Conservation (phyloP, 53 echinoderm and acorn worm species). For the Holothuria scabra region DNA sequence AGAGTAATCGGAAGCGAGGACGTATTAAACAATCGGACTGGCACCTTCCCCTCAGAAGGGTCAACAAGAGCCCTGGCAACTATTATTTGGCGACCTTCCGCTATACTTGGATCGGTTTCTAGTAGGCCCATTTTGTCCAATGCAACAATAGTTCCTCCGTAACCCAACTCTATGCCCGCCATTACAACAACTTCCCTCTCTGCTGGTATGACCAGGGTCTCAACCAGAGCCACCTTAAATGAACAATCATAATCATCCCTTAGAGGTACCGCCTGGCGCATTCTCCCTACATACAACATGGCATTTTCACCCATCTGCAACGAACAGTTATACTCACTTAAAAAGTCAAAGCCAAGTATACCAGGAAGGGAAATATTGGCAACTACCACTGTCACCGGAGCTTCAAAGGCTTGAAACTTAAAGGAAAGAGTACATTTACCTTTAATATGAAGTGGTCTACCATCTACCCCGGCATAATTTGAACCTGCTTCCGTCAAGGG, state of each 20-base stretch:
- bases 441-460: too few relatives aligned
- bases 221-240: background rate
- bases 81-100: too few relatives aligned
- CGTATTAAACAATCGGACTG: background rate
- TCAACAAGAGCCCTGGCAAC: too few relatives aligned
- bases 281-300: background rate
- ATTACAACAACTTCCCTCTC: background rate
- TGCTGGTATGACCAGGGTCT: background rate
- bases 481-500: too few relatives aligned
- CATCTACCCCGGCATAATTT: too few relatives aligned
- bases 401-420: background rate
- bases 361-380: background rate
- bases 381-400: background rate
- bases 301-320: slow-evolving; percentile 5
- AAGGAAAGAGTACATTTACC: too few relatives aligned
- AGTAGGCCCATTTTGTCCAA: background rate
- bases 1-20: too few relatives aligned
- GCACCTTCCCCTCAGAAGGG: background rate
- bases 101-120: background rate
- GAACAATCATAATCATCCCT: background rate
- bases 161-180: background rate
- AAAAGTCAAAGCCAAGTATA: too few relatives aligned
- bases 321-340: background rate
- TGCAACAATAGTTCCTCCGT: background rate
- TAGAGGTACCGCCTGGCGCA: background rate